A percentile compares a stretch with the other conserved stretches of the same genome.
These are phyloP conservation scores for Clarias platycephalus DNA, from an alignment of 2,797 vertebrate genomes.

Conservation along the genomic window DNA sequence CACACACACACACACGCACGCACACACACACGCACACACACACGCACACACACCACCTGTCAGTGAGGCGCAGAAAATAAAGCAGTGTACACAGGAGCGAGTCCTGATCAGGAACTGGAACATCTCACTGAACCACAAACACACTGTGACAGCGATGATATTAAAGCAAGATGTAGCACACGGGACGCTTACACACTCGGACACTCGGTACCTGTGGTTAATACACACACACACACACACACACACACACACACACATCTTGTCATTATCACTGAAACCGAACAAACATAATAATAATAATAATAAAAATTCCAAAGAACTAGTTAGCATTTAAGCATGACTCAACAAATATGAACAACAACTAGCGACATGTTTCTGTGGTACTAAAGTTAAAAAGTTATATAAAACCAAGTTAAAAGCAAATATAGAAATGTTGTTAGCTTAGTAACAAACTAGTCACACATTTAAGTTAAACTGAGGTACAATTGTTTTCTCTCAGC, in stretches of 20 bases:
- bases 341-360: too few species aligned
- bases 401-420: too few species aligned
- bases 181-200: neutral
- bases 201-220: neutral
- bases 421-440: too few species aligned
- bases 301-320: too few species aligned
- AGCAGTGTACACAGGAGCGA: slow-evolving; percentile 19
- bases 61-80: neutral
- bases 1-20: neutral
- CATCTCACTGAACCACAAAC: slow-evolving; percentile 11
- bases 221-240: neutral
- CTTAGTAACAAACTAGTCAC: too few species aligned
- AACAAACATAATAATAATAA: too few species aligned
- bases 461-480: too few species aligned
- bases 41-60: neutral
- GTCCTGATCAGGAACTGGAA: slow-evolving; percentile 22
- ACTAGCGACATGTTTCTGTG: too few species aligned
- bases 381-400: too few species aligned
- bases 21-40: neutral
- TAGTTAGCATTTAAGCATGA: too few species aligned
- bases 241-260: neutral
- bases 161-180: slow-evolving; percentile 3
- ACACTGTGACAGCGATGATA: neutral
- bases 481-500: too few species aligned
- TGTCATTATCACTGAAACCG: too few species aligned